These are phyloP conservation scores for Torymus texanus DNA, from an alignment of 2,888 invertebrate genomes.

Conservation along the genomic window DNA sequence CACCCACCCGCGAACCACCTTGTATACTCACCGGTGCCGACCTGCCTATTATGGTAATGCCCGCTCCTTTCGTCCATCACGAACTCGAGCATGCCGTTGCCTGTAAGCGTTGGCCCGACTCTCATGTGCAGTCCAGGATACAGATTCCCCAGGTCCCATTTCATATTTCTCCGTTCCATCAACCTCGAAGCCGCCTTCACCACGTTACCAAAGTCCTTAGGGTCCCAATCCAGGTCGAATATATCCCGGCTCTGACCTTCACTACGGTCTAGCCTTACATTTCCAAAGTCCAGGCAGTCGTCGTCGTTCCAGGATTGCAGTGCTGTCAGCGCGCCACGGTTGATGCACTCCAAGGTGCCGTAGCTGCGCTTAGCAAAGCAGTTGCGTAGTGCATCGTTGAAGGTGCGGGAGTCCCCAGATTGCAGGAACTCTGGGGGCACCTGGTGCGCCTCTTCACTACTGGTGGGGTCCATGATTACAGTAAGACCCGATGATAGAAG, in stretches of 20 bases:
- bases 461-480: slow-evolving; percentile 67
- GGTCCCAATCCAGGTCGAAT: slow-evolving; percentile 83
- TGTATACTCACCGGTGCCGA: slow-evolving; percentile 79
- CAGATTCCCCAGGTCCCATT: slow-evolving; percentile 84
- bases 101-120: slow-evolving; percentile 82
- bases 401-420: slow-evolving; percentile 62
- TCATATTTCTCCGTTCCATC: slow-evolving; percentile 83
- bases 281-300: slow-evolving; percentile 81
- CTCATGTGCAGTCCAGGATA: slow-evolving; percentile 87
- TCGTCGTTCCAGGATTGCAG: slow-evolving; percentile 81
- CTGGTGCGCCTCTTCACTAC: neutral
- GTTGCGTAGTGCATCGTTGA: slow-evolving; percentile 64
- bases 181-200: slow-evolving; percentile 69
- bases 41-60: slow-evolving; percentile 77
- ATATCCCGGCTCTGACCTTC: slow-evolving; percentile 81
- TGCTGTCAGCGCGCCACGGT: slow-evolving; percentile 82
- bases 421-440: slow-evolving; percentile 50
- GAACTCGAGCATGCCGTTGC: slow-evolving; percentile 86
- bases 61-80: slow-evolving; percentile 79
- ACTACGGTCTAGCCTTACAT: slow-evolving; percentile 80
- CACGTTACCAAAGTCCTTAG: slow-evolving; percentile 83
- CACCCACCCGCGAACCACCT: too few species aligned
- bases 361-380: slow-evolving; percentile 64
- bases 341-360: slow-evolving; percentile 79
- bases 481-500: slow-evolving; percentile 65